Conservation (phyloP, 2,888 invertebrate species). For the Itoplectis maculator region DNA sequence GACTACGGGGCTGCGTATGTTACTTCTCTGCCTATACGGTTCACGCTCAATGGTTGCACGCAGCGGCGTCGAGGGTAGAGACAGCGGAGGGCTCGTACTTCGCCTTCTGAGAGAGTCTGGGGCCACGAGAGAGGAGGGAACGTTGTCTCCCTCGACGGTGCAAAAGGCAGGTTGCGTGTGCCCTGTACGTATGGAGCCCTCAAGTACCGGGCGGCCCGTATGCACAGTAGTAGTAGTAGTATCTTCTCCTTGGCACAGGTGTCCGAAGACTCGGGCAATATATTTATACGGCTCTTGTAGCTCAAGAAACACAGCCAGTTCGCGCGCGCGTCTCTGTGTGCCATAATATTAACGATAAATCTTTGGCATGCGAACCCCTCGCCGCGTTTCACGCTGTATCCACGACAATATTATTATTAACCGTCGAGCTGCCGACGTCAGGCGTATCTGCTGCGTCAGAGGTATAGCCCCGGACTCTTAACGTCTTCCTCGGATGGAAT, state of each 20-base stretch:
- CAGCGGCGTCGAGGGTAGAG: constrained; percentile 27
- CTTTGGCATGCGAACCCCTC: neutral
- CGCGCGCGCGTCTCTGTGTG: constrained; percentile 63
- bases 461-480: too few relatives aligned
- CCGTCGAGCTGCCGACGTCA: neutral
- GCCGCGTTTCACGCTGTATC: neutral
- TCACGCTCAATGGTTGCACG: constrained; percentile 21
- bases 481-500: too few relatives aligned
- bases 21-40: constrained; percentile 54
- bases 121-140: constrained; percentile 41
- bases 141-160: constrained; percentile 31
- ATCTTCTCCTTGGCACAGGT: constrained; percentile 77
- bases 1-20: constrained; percentile 54
- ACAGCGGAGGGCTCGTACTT: constrained; percentile 28
- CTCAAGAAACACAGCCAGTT: constrained; percentile 74
- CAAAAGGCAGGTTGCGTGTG: constrained; percentile 26
- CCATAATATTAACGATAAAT: constrained; percentile 28
- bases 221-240: constrained; percentile 17
- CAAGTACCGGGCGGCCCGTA: constrained; percentile 4
- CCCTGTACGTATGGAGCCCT: neutral
- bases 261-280: constrained; percentile 82
- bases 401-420: constrained; percentile 11
- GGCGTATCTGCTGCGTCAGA: too few relatives aligned
- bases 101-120: too few relatives aligned
- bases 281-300: constrained; percentile 77